phyloP scores from a whole-genome alignment of 1,140 invertebrate genomes.

The Oryzaephilus surinamensis region DNA sequence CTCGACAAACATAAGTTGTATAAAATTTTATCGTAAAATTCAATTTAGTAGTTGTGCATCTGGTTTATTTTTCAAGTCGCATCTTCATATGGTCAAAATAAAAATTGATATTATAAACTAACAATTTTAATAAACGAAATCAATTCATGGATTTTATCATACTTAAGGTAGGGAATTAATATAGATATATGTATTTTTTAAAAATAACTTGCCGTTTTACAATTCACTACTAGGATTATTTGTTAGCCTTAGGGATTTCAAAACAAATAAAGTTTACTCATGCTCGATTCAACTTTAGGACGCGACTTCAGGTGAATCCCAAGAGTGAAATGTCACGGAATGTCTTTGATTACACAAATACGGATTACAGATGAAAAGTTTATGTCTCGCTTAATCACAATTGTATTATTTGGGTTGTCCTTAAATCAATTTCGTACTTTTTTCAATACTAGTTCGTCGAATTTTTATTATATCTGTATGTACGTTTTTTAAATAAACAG shows the following conservation, averaged over 20 bases:
- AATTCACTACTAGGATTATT: too few species aligned
- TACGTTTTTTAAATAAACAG: too few species aligned
- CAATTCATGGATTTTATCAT: slow-evolving; percentile 25
- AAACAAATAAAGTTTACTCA: slow-evolving; percentile 14
- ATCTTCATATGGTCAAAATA: too few species aligned
- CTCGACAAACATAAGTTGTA: too few species aligned
- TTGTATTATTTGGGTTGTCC: slow-evolving; percentile 5
- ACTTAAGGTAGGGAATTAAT: slow-evolving; percentile 24
- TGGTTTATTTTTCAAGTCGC: too few species aligned
- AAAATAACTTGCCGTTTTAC: too few species aligned
- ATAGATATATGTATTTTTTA: too few species aligned
- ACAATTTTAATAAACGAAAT: slow-evolving; percentile 3
- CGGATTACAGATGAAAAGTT: slow-evolving; percentile 15
- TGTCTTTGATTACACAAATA: slow-evolving; percentile 14
- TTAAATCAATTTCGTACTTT: slow-evolving; percentile 2
- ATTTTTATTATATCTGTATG: background rate
- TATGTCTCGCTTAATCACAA: slow-evolving; percentile 3
- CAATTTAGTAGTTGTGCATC: too few species aligned
- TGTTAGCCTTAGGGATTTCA: too few species aligned
- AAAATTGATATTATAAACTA: too few species aligned
- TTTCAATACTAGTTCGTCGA: slow-evolving; percentile 7
- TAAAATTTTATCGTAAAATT: too few species aligned
- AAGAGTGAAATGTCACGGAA: slow-evolving; percentile 15
- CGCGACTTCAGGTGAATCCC: slow-evolving; percentile 13
- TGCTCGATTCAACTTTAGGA: slow-evolving; percentile 9